Base-by-base conservation (phyloP, 2,113 vertebrate genomes). In the Ailurus styani region DNA sequence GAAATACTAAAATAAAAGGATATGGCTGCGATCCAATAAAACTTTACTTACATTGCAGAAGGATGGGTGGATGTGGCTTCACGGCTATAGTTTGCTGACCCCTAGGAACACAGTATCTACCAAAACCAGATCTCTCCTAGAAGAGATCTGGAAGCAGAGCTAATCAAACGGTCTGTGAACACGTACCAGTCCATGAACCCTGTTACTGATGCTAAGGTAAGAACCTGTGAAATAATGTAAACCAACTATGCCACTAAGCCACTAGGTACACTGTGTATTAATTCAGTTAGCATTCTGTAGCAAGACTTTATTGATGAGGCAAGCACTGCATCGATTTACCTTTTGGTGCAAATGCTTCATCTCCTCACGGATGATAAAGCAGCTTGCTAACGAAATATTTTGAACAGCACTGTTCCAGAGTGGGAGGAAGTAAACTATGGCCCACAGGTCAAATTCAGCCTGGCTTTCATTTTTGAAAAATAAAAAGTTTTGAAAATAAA, bases 401-500 rank as follows among this genome's bases (percentile, higher is more conserved):
- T 86, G 52, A 96, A 91, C 3, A 77, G 72, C 29, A 70, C 3
- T 90, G 14, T 7, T 92, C 13, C 37, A 64, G 15, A 75, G 75
- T 6, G 55, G 13, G n/a, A 5, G 2, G 77, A n/a, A 87, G 42
- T 88, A 73, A 83, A 96, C 34, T 72, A 57, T 3, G 40, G 37
- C 5, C 17, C 5, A 72, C 0, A 72, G 47, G 25, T 55, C 72
- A 93, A 81, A 95, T 68, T 37, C 54, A 93, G 87, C 5, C 47
- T 75, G 25, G 27, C 20, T 70, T 42, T 50, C 73, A 81, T 47
- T 96, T 97, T 83, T 4, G 15, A 93, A 91, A 83, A 64, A n/a
- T n/a, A n/a, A n/a, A n/a, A n/a, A n/a, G n/a, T 96, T 97, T 83
- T 4, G 15, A 93, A 91, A 83, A 64, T 85, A 86, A 95, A 66